Evolutionary conservation across 2,888 invertebrate species (phyloP).

Genomic region (Chaetoderma sp.): DNA sequence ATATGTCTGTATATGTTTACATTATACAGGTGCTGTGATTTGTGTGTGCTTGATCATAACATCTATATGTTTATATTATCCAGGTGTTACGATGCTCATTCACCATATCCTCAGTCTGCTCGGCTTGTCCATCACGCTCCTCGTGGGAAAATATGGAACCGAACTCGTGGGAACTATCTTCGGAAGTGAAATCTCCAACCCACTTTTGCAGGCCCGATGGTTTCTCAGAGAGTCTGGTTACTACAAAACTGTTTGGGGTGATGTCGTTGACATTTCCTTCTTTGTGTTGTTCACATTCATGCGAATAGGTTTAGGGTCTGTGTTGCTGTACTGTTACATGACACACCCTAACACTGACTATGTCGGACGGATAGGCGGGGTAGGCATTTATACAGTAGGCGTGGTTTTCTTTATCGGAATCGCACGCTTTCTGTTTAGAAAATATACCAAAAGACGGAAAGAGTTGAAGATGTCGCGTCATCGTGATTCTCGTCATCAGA

Average conservation of each 20-base stretch:
- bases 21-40: too few species aligned
- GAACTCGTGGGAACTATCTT: constrained; percentile 65
- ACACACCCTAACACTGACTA: constrained; percentile 52
- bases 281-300: constrained; percentile 60
- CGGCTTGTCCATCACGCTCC: constrained; percentile 51
- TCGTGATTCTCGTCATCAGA: too few species aligned
- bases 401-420: constrained; percentile 65
- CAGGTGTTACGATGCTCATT: constrained; percentile 65
- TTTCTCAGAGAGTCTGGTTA: constrained; percentile 53
- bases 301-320: constrained; percentile 57
- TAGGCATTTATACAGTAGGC: constrained; percentile 60
- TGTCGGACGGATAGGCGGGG: constrained; percentile 55
- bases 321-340: constrained; percentile 55
- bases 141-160: constrained; percentile 56
- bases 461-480: constrained; percentile 18
- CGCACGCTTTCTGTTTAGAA: constrained; percentile 56
- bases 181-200: constrained; percentile 66
- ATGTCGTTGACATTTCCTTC: constrained; percentile 60
- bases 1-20: too few species aligned
- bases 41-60: too few species aligned
- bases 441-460: constrained; percentile 45
- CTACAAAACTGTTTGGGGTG: constrained; percentile 48
- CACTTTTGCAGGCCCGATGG: constrained; percentile 67
- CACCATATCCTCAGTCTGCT: constrained; percentile 64
- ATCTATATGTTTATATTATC: too few species aligned